Conservation (phyloP, 2,888 invertebrate species). For the Hydroisotoma schaefferi region DNA sequence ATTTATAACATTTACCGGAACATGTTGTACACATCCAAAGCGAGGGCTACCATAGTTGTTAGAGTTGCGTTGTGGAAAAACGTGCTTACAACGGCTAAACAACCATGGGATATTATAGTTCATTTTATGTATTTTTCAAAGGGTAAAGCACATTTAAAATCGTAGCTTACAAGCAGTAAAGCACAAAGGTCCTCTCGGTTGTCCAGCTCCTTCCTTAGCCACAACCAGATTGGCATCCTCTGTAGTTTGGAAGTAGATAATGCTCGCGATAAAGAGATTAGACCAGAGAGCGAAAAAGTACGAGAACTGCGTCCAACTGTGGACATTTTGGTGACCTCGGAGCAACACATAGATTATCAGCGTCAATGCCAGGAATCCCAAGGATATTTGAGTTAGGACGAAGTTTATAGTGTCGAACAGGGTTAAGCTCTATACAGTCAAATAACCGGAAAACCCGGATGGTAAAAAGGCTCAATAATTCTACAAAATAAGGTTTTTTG, state of each 20-base stretch:
- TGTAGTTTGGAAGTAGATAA: constrained; percentile 32
- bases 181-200: constrained; percentile 29
- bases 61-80: constrained; percentile 38
- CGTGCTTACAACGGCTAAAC: constrained; percentile 31
- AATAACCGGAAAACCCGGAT: background rate
- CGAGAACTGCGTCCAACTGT: constrained; percentile 37
- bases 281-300: constrained; percentile 38
- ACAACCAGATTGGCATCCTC: constrained; percentile 23
- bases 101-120: background rate
- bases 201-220: constrained; percentile 33
- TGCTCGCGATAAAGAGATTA: constrained; percentile 30
- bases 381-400: constrained; percentile 33
- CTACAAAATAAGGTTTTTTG: background rate
- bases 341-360: constrained; percentile 34
- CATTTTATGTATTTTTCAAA: background rate
- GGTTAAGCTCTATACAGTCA: constrained; percentile 24
- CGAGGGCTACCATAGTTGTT: constrained; percentile 31
- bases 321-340: constrained; percentile 31
- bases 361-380: constrained; percentile 33
- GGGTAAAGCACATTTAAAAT: background rate
- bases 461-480: background rate
- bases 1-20: constrained; percentile 26
- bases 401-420: constrained; percentile 39
- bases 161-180: constrained; percentile 33
- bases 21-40: constrained; percentile 34